Conservation (phyloP, 2,113 vertebrate species). For the Dicentrarchus labrax region DNA sequence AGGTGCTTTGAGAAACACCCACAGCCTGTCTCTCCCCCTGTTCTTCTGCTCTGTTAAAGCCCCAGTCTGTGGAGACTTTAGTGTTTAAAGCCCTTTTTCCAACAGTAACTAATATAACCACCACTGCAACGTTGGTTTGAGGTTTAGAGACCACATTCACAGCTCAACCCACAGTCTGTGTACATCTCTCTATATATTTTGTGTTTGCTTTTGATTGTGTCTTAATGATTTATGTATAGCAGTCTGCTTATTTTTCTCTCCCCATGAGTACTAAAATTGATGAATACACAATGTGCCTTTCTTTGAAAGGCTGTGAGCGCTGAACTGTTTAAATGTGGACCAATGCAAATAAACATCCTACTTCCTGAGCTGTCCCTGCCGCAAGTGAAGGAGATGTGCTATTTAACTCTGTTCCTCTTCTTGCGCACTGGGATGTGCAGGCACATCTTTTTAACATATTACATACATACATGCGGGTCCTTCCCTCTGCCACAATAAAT, state of each 20-base stretch:
- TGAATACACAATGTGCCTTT: constrained; percentile 76
- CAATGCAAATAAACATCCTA: constrained; percentile 80
- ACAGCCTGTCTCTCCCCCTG: constrained; percentile 59
- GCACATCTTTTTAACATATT: constrained; percentile 53
- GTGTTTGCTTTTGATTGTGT: constrained; percentile 73
- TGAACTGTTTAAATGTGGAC: constrained; percentile 78
- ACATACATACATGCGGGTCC: constrained; percentile 18
- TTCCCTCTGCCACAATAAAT: constrained; percentile 48
- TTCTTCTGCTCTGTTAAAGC: constrained; percentile 74
- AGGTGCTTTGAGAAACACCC: constrained; percentile 76
- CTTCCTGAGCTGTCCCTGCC: constrained; percentile 70
- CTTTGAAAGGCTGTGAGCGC: constrained; percentile 75
- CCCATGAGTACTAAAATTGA: constrained; percentile 73
- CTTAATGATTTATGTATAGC: constrained; percentile 81
- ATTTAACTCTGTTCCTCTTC: constrained; percentile 49
- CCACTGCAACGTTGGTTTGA: constrained; percentile 51
- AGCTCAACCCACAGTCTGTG: constrained; percentile 54
- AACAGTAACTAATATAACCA: constrained; percentile 57
- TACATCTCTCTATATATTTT: constrained; percentile 57
- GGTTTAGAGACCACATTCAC: constrained; percentile 66
- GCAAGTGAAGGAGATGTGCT: constrained; percentile 54
- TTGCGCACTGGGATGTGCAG: constrained; percentile 47
- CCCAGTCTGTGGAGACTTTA: constrained; percentile 67
- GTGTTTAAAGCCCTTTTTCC: constrained; percentile 68
- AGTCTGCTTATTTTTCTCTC: constrained; percentile 78